These are phyloP conservation scores for Aurelia aurita DNA, from an alignment of 30 jellyfish, hydroid and myxozoan genomes.

Conservation along the genomic window DNA sequence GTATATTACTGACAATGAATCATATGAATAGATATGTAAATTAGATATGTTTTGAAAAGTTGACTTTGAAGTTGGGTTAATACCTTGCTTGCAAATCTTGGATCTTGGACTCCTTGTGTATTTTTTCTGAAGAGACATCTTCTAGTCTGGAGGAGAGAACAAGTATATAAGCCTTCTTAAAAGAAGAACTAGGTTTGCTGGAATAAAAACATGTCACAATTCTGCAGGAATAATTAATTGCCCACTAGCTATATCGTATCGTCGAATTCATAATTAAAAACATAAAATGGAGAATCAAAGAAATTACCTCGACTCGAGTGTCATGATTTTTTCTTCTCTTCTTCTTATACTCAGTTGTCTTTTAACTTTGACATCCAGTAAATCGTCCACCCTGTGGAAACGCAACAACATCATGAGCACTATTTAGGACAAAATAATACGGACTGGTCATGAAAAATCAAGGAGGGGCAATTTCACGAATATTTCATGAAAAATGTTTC, in stretches of 20 bases:
- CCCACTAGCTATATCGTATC: too few relatives aligned
- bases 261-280: too few relatives aligned
- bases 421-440: too few relatives aligned
- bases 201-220: too few relatives aligned
- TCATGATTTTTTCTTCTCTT: conserved; percentile 90
- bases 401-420: too few relatives aligned
- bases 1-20: too few relatives aligned
- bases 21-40: conserved; percentile 5
- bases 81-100: conserved; percentile 92
- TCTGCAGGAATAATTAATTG: too few relatives aligned
- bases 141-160: conserved; percentile 63
- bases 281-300: background rate
- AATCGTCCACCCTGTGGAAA: conserved; percentile 63
- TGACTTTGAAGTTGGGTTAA: background rate
- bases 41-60: background rate
- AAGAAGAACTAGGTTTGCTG: too few relatives aligned
- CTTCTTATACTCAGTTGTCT: conserved; percentile 83
- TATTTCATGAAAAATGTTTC: too few relatives aligned
- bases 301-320: conserved; percentile 83
- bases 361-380: conserved; percentile 83
- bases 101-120: conserved; percentile 75
- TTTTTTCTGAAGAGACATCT: conserved; percentile 79
- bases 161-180: too few relatives aligned
- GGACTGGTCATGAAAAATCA: too few relatives aligned
- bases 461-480: too few relatives aligned